phyloP scores from a whole-genome alignment of 1,140 invertebrate genomes.

The Sipha flava region DNA sequence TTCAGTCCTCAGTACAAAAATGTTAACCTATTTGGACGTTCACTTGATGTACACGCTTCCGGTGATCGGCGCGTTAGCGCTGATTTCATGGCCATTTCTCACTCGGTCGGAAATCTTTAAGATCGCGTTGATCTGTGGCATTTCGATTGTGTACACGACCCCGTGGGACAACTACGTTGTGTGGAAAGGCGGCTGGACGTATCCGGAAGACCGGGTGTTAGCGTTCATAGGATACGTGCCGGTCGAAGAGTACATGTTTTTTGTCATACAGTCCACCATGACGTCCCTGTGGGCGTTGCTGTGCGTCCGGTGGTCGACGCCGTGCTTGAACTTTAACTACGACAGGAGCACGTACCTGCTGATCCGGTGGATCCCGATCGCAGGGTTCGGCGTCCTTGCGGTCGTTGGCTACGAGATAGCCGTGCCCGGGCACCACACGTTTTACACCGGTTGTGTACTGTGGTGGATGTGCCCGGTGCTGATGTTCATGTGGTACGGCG shows the following conservation, averaged over 20 bases:
- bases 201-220: neutral
- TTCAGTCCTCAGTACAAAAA: too few relatives aligned
- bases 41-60: neutral
- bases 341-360: neutral
- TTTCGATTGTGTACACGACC: neutral
- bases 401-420: neutral
- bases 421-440: neutral
- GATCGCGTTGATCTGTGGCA: neutral
- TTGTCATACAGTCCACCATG: neutral
- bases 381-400: neutral
- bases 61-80: neutral
- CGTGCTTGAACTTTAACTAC: constrained; percentile 11
- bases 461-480: constrained; percentile 8
- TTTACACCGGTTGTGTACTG: neutral
- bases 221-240: constrained; percentile 12
- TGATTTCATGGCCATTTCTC: neutral
- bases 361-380: constrained; percentile 11
- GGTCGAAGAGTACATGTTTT: constrained; percentile 23
- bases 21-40: neutral
- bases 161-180: neutral
- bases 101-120: neutral
- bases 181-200: neutral
- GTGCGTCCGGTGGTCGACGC: neutral
- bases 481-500: neutral
- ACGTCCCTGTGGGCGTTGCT: neutral